These are phyloP conservation scores for Acrobasis suavella DNA, from an alignment of 2,888 invertebrate genomes.

Conservation along the genomic window DNA sequence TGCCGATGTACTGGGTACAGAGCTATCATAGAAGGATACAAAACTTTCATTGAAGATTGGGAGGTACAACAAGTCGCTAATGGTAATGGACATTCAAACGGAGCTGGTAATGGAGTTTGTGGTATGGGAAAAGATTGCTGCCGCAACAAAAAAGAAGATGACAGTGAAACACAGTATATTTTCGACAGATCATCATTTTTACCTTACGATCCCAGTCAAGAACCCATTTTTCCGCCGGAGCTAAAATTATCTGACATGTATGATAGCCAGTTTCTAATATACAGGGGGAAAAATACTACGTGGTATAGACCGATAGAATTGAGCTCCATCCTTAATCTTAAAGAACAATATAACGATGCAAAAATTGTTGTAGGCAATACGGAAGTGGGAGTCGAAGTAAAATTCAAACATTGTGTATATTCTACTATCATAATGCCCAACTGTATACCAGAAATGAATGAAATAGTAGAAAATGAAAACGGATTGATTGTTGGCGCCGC, in stretches of 20 bases:
- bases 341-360: conserved; percentile 85
- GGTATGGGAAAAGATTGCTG: conserved; percentile 86
- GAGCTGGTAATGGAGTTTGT: conserved; percentile 57
- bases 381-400: conserved; percentile 92
- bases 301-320: conserved; percentile 88
- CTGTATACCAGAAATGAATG: conserved; percentile 89
- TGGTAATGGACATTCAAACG: conserved; percentile 40
- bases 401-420: conserved; percentile 89
- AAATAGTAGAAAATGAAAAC: conserved; percentile 77
- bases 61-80: conserved; percentile 73
- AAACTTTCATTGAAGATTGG: conserved; percentile 89
- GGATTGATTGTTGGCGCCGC: conserved; percentile 91
- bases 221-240: conserved; percentile 93
- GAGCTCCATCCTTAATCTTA: conserved; percentile 83
- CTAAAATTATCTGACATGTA: conserved; percentile 83
- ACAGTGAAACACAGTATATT: conserved; percentile 76
- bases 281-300: conserved; percentile 79
- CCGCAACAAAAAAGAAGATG: conserved; percentile 70
- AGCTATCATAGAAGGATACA: conserved; percentile 92
- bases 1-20: conserved; percentile 94
- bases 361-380: conserved; percentile 92
- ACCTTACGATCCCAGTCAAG: conserved; percentile 88
- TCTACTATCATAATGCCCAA: conserved; percentile 93
- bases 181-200: conserved; percentile 84
- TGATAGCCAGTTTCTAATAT: conserved; percentile 79